Base-by-base conservation (phyloP, 2,113 vertebrate species). In the Athene noctua region DNA sequence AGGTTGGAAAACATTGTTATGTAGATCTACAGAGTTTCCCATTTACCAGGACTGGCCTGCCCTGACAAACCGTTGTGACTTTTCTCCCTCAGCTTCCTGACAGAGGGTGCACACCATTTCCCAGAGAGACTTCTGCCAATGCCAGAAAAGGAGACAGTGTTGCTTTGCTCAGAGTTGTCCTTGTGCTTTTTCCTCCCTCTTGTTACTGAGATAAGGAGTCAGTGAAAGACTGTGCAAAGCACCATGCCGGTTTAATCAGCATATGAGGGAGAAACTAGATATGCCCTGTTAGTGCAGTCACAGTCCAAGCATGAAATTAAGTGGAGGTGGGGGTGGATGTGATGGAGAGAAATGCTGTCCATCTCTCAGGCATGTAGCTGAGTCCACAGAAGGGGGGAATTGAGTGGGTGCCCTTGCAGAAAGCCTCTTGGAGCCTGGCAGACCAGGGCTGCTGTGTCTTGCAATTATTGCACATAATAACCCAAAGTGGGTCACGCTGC, bases 141-240 rank as follows among this genome's bases (percentile, higher is more conserved):
- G 67, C 93, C 80, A 36, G 94, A 40, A 63, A 84, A 81, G 88
- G 78, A 96, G 93, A 85, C 75, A 71, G 75, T 49, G 59, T 72
- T 95, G 84, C 88, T 83, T 65, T 89, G 79, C 88, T 96, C 86
- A n/a, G 85, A 62, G 95, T 94, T 97, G 97, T 97, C 97, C 97
- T 97, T 96, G 96, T 91, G 90, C 86, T 83, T 97, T 95, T 94
- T 75, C 90, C 75, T 95, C 94, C 95, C 96, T 95, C 89, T 95
- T 94, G 95, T 96, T 94, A 58, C 88, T 84, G 85, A 97, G 97
- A 98, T 98, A 98, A 98, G 96, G 90, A 95, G 91, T 51, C 96
- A 1, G 97, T 98, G 97, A 94, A 98, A 98, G 96, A 97, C 97
- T 85, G 97, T 97, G 97, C 97, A 97, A 97, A 97, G 97, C 97